Evolutionary conservation across 2,888 invertebrate species (phyloP).

Genomic region (Caprella mutica): DNA sequence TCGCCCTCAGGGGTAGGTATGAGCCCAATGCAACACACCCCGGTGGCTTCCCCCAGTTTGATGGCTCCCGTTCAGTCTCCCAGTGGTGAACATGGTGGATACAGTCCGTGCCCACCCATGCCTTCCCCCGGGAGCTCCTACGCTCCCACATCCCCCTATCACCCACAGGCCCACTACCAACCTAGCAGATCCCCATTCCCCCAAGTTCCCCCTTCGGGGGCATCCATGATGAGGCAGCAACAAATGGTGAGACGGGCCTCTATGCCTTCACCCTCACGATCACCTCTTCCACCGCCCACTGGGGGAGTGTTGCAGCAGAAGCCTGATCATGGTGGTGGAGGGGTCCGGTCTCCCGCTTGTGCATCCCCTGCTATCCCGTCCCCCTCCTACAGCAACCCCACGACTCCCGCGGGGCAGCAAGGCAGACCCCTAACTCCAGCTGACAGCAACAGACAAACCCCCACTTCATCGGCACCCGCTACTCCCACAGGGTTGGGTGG

Average conservation of each 20-base stretch:
- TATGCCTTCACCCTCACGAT: not conserved
- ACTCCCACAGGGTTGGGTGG: not conserved
- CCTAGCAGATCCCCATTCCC: too few species aligned
- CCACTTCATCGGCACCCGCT: too few species aligned
- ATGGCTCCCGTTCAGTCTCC: constrained; percentile 30
- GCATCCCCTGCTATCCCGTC: too few species aligned
- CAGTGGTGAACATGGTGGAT: constrained; percentile 16
- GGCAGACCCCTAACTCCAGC: too few species aligned
- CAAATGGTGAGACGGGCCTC: constrained; percentile 1
- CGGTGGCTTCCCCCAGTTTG: constrained; percentile 28
- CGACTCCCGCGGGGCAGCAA: too few species aligned
- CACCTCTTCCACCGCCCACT: not conserved
- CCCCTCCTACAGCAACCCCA: too few species aligned
- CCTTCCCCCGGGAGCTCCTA: too few species aligned
- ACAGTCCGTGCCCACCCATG: constrained; percentile 29
- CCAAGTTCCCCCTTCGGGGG: too few species aligned
- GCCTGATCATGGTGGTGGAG: constrained; percentile 10
- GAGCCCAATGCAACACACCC: constrained; percentile 28
- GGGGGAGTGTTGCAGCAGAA: not conserved
- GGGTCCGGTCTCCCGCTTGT: too few species aligned
- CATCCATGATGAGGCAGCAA: constrained; percentile 3
- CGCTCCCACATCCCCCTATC: constrained; percentile 20
- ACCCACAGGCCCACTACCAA: constrained; percentile 14
- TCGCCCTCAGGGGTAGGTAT: constrained; percentile 26
- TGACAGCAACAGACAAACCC: constrained; percentile 16